Conservation (phyloP, 2,888 invertebrate genomes). For the Allophyes oxyacanthae region DNA sequence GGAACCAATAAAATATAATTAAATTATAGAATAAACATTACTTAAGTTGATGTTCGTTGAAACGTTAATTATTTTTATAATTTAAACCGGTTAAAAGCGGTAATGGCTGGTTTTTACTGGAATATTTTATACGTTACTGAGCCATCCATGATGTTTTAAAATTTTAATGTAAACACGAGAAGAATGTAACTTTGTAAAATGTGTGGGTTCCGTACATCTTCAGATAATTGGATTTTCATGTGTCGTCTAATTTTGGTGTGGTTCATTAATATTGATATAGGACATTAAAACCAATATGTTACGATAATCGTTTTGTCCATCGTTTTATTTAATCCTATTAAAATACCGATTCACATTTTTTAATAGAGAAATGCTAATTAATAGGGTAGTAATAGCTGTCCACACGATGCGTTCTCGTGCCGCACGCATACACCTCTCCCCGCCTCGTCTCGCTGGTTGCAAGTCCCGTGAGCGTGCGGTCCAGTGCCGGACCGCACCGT, state of each 20-base stretch:
- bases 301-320: too few relatives aligned
- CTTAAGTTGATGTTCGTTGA: conserved; percentile 17
- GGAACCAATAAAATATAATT: conserved; percentile 46
- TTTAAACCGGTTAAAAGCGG: conserved; percentile 27
- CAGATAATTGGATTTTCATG: conserved; percentile 31
- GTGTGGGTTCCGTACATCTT: conserved; percentile 36
- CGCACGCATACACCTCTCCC: too few relatives aligned
- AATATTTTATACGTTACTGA: conserved; percentile 20
- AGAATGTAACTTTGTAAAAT: conserved; percentile 24
- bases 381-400: too few relatives aligned
- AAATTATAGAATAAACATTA: conserved; percentile 46
- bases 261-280: too few relatives aligned
- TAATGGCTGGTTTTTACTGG: conserved; percentile 24
- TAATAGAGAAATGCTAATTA: too few relatives aligned
- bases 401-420: too few relatives aligned
- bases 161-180: conserved; percentile 33
- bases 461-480: too few relatives aligned
- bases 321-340: too few relatives aligned
- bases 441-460: too few relatives aligned
- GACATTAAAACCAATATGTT: too few relatives aligned
- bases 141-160: conserved; percentile 14
- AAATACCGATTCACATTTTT: too few relatives aligned
- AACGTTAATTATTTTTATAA: conserved; percentile 32
- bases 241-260: background rate
- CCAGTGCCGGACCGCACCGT: too few relatives aligned